A percentile compares a stretch with the other conserved stretches of the same genome.
Conservation (phyloP, 2,888 invertebrate species). For the Tetranychus piercei region DNA sequence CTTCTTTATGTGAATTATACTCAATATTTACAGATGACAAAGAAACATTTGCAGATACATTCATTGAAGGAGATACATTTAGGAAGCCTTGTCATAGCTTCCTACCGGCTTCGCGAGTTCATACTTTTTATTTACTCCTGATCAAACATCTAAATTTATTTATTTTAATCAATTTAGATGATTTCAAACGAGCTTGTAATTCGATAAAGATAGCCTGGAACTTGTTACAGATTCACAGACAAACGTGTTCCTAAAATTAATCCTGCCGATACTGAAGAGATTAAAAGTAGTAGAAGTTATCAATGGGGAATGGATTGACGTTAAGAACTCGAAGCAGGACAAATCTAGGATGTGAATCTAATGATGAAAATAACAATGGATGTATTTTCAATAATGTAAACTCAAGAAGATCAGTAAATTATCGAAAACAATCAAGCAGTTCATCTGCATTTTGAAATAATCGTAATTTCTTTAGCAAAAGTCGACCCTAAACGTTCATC, state of each 20-base stretch:
- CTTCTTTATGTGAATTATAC: not conserved
- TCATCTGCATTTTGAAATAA: not conserved
- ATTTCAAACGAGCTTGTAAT: too few relatives aligned
- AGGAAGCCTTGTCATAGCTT: constrained; percentile 16
- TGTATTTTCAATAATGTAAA: not conserved
- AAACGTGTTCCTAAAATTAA: not conserved
- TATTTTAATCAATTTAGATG: too few relatives aligned
- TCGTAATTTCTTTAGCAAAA: not conserved
- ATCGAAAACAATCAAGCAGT: not conserved
- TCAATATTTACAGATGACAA: constrained; percentile 19
- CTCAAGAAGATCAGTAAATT: not conserved
- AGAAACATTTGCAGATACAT: constrained; percentile 22
- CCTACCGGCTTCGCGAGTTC: constrained; percentile 19
- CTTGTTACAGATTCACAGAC: too few relatives aligned
- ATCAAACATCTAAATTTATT: too few relatives aligned
- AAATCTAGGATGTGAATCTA: not conserved
- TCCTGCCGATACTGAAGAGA: not conserved
- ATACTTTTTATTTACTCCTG: constrained; percentile 22
- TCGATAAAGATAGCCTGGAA: too few relatives aligned
- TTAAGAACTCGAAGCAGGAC: not conserved
- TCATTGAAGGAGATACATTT: constrained; percentile 18
- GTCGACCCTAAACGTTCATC: not conserved
- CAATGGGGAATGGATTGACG: not conserved
- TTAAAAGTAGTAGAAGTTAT: not conserved
- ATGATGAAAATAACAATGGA: not conserved